phyloP scores from a whole-genome alignment of 1,140 invertebrate genomes.

The Drosophila neocordata region DNA sequence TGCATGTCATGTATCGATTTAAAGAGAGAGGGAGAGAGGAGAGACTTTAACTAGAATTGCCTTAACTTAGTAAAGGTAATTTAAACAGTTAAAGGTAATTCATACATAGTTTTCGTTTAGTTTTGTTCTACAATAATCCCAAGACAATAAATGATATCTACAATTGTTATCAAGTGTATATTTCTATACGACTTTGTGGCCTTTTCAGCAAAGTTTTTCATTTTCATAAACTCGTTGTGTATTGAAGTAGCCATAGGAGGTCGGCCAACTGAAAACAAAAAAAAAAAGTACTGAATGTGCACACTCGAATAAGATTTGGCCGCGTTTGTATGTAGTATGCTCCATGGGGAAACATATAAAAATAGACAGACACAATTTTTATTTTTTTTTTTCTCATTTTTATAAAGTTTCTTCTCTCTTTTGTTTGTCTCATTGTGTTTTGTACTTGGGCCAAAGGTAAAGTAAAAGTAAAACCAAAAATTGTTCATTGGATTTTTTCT shows the following conservation, averaged over 20 bases:
- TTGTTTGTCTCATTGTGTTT: constrained; percentile 2
- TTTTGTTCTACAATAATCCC: not conserved
- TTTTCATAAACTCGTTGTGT: constrained; percentile 4
- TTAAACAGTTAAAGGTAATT: not conserved
- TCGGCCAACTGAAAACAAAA: not conserved
- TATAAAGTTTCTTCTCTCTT: not conserved
- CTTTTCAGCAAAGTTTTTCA: constrained; percentile 2
- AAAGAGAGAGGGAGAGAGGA: not conserved
- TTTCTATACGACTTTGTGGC: not conserved
- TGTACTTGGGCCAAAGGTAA: constrained; percentile 1
- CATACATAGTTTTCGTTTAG: no score
- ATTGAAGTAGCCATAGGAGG: constrained; percentile 2
- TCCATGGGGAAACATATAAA: constrained; percentile 3
- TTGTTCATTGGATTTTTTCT: not conserved
- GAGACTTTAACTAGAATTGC: not conserved
- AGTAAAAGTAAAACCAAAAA: constrained; percentile 3
- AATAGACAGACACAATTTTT: constrained; percentile 2
- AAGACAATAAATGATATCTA: not conserved
- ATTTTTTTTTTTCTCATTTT: not conserved
- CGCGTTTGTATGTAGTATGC: not conserved
- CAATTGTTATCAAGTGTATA: no score
- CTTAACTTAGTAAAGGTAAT: not conserved
- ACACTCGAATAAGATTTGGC: not conserved
- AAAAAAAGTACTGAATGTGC: not conserved
- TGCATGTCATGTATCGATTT: not conserved